A percentile compares a stretch with the other conserved stretches of the same genome.
phyloP scores from a whole-genome alignment of 2,113 vertebrate genomes.

The Chloropsis cyanopogon region DNA sequence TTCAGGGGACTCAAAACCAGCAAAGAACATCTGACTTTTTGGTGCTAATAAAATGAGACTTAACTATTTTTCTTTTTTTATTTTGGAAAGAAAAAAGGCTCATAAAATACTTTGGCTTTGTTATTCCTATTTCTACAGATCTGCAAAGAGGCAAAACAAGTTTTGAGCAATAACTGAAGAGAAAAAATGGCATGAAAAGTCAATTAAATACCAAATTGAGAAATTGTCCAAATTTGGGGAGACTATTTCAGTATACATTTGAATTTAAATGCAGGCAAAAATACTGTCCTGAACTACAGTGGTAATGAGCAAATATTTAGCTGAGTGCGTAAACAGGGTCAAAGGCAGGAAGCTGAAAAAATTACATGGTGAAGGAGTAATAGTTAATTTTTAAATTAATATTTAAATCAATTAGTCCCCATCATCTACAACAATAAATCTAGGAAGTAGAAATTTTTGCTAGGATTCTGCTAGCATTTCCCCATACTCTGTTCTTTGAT shows the following conservation, averaged over 20 bases:
- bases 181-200: background rate
- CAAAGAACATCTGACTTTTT: constrained; percentile 57
- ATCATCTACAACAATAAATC: constrained; percentile 28
- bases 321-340: background rate
- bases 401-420: constrained; percentile 28
- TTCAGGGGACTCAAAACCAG: background rate
- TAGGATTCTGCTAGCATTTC: constrained; percentile 9
- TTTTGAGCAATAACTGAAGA: background rate
- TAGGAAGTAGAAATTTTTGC: background rate
- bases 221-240: background rate
- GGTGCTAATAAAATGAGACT: constrained; percentile 21
- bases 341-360: constrained; percentile 28
- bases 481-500: background rate
- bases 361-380: background rate
- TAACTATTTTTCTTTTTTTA: background rate
- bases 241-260: background rate
- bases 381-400: constrained; percentile 52
- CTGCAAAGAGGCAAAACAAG: background rate
- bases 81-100: background rate
- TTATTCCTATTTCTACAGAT: background rate
- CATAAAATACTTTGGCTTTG: background rate
- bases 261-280: background rate
- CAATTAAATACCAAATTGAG: background rate
- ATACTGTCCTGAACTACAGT: background rate
- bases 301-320: background rate